phyloP scores from a whole-genome alignment of 2,888 invertebrate species.

The Andrena trimmerana region DNA sequence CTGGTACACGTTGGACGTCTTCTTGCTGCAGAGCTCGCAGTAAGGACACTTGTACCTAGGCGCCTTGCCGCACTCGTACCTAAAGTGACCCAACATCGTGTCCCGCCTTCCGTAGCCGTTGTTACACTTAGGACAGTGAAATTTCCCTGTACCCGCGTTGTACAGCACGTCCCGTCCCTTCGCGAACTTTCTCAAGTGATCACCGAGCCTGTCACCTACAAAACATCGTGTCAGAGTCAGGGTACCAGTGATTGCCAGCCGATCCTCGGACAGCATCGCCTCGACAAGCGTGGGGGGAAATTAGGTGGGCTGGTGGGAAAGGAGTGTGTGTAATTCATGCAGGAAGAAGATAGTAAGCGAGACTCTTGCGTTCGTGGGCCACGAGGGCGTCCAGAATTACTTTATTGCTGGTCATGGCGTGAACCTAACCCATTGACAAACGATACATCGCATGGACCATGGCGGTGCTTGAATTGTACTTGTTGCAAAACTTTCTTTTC shows the following conservation, averaged over 20 bases:
- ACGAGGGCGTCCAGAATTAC: neutral
- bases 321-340: slow-evolving; percentile 25
- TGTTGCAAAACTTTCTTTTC: too few species aligned
- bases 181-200: slow-evolving; percentile 67
- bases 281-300: slow-evolving; percentile 3
- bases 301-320: neutral
- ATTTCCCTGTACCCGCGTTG: slow-evolving; percentile 80
- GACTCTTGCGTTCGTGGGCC: neutral
- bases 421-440: neutral
- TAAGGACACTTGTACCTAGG: slow-evolving; percentile 83
- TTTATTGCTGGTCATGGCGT: neutral
- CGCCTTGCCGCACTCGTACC: slow-evolving; percentile 84
- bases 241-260: slow-evolving; percentile 10
- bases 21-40: slow-evolving; percentile 80
- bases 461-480: too few species aligned
- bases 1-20: slow-evolving; percentile 81
- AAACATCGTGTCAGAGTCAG: slow-evolving; percentile 74
- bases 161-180: slow-evolving; percentile 73
- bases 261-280: slow-evolving; percentile 5
- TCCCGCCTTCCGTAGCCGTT: slow-evolving; percentile 82
- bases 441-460: too few species aligned
- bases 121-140: slow-evolving; percentile 83
- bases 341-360: slow-evolving; percentile 4
- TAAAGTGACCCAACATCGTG: slow-evolving; percentile 83
- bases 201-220: slow-evolving; percentile 75